phyloP scores from a whole-genome alignment of 2,888 invertebrate genomes.

The Noctua janthina region DNA sequence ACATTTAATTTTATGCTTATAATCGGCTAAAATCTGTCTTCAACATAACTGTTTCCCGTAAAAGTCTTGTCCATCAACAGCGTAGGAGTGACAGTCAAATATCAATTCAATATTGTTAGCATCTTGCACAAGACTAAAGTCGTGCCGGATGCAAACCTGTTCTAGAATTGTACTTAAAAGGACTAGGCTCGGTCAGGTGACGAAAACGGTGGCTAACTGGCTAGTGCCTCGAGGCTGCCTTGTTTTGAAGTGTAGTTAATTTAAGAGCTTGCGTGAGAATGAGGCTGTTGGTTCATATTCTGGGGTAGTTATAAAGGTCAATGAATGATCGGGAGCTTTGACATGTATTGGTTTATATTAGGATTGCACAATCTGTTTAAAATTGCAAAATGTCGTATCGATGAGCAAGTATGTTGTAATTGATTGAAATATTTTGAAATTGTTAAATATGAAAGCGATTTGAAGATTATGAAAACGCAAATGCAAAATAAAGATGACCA shows the following conservation, averaged over 20 bases:
- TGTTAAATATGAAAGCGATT: background rate
- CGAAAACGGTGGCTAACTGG: slow-evolving; percentile 55
- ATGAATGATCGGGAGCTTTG: background rate
- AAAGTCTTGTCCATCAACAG: slow-evolving; percentile 53
- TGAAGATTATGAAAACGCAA: background rate
- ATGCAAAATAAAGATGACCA: background rate
- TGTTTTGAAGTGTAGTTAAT: slow-evolving; percentile 37
- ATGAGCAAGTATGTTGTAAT: slow-evolving; percentile 5
- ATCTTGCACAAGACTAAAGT: slow-evolving; percentile 55
- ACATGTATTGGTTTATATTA: background rate
- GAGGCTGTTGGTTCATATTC: background rate
- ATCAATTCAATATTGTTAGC: slow-evolving; percentile 55
- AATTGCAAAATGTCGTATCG: background rate
- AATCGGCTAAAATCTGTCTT: slow-evolving; percentile 1
- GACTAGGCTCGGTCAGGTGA: slow-evolving; percentile 62
- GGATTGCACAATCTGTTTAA: slow-evolving; percentile 9
- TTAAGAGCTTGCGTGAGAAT: slow-evolving; percentile 26
- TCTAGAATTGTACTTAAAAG: slow-evolving; percentile 68
- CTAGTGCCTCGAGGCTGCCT: slow-evolving; percentile 29
- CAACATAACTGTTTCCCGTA: slow-evolving; percentile 40
- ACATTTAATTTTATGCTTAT: background rate
- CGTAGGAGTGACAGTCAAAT: slow-evolving; percentile 64
- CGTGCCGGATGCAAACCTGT: slow-evolving; percentile 70
- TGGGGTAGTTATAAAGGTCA: background rate
- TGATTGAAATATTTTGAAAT: slow-evolving; percentile 10